phyloP scores from a whole-genome alignment of 2,113 vertebrate species.

The Heterochromis multidens region DNA sequence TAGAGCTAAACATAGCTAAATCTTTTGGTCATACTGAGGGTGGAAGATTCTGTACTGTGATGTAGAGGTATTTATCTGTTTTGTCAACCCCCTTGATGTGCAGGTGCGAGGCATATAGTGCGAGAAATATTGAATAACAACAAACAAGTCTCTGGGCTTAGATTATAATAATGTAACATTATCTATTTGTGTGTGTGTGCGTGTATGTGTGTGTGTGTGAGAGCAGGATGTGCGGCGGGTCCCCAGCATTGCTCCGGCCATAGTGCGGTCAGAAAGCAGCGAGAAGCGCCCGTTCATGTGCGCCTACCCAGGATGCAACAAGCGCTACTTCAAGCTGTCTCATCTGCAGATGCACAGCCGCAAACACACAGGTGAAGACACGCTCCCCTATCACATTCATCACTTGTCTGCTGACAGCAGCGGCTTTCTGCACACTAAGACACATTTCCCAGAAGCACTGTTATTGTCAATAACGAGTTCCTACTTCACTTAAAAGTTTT shows the following conservation, averaged over 20 bases:
- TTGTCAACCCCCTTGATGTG: too few relatives aligned
- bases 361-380: slow-evolving; percentile 92
- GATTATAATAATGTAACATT: too few relatives aligned
- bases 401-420: background rate
- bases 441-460: background rate
- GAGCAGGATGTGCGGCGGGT: slow-evolving; percentile 89
- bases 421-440: background rate
- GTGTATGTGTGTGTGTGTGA: background rate
- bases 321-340: slow-evolving; percentile 97
- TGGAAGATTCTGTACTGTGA: too few relatives aligned
- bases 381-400: background rate
- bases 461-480: background rate
- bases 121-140: too few relatives aligned
- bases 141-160: too few relatives aligned
- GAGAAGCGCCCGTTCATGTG: slow-evolving; percentile 99
- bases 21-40: too few relatives aligned
- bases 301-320: slow-evolving; percentile 95
- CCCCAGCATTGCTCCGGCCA: slow-evolving; percentile 88
- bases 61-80: too few relatives aligned
- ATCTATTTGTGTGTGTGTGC: slow-evolving; percentile 1
- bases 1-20: too few relatives aligned
- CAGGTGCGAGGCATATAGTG: too few relatives aligned
- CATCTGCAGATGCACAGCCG: slow-evolving; percentile 98
- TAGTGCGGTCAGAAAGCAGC: slow-evolving; percentile 89
- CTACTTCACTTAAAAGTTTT: background rate